A percentile compares a stretch with the other conserved stretches of the same genome.
Conservation (phyloP, 2,113 vertebrate species). For the Centropristis striata region DNA sequence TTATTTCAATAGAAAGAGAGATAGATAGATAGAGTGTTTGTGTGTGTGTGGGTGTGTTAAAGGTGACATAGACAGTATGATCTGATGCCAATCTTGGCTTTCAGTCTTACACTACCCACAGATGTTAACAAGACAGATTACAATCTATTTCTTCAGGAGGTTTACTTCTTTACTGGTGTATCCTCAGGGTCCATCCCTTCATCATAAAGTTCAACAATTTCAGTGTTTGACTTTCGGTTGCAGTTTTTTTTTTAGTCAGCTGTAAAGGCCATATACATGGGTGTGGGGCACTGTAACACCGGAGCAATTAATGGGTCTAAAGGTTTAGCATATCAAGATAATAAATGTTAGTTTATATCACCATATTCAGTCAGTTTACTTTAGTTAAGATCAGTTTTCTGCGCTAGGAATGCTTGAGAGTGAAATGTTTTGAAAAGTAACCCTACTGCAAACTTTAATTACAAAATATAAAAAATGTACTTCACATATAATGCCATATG, state of each 20-base stretch:
- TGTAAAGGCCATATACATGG: background rate
- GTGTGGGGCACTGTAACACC: constrained; percentile 22
- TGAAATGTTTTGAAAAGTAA: background rate
- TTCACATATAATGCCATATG: no score
- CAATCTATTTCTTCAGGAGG: background rate
- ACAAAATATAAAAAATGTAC: no score
- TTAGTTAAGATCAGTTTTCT: background rate
- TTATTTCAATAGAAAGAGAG: constrained; percentile 32
- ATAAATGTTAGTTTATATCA: background rate
- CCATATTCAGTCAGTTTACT: background rate
- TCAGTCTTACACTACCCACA: no score
- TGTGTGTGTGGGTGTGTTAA: background rate
- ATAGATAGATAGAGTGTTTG: no score
- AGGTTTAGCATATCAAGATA: constrained; percentile 52
- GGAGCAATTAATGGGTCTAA: constrained; percentile 47
- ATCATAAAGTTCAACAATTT: background rate
- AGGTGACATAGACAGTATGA: background rate
- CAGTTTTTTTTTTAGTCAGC: constrained; percentile 7
- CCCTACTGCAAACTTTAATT: background rate
- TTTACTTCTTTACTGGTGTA: background rate
- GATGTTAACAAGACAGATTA: background rate
- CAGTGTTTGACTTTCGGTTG: constrained; percentile 42
- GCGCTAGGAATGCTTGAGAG: background rate
- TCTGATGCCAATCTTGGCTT: background rate
- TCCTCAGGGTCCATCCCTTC: background rate